Percentiles rank a stretch among this genome's conserved stretches.
phyloP scores from a whole-genome alignment of 2,797 vertebrate genomes.

The Octomys mimax region DNA sequence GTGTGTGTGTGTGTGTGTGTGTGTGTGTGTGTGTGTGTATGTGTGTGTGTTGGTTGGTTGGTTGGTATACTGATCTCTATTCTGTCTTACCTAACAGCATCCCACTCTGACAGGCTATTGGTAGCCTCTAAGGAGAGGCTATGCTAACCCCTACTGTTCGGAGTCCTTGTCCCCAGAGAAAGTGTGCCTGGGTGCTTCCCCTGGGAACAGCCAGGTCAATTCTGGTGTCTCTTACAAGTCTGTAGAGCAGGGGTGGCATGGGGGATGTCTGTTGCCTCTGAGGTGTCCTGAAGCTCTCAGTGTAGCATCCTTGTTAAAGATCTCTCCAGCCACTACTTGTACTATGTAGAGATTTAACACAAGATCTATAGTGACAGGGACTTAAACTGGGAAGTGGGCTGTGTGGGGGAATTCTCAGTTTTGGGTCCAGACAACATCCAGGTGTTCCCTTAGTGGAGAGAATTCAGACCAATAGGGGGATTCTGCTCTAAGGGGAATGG shows the following conservation, averaged over 20 bases:
- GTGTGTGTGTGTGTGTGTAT: background rate
- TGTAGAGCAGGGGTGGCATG: background rate
- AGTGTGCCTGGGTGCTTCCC: background rate
- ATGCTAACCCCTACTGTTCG: background rate
- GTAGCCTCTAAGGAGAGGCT: background rate
- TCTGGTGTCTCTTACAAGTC: background rate
- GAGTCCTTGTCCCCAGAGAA: background rate
- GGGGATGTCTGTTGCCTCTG: background rate
- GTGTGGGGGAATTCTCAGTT: background rate
- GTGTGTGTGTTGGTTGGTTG: too few relatives aligned
- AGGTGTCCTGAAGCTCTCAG: background rate
- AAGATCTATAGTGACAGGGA: background rate
- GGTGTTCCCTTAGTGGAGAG: background rate
- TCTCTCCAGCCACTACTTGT: background rate
- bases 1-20: fast-evolving
- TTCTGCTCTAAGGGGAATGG: background rate
- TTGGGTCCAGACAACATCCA: background rate
- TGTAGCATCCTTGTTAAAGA: background rate
- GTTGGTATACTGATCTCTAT: too few relatives aligned
- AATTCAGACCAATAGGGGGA: background rate
- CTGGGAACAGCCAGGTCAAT: background rate
- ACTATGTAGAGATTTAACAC: background rate
- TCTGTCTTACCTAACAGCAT: background rate
- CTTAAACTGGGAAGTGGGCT: background rate
- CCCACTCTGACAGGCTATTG: background rate